Conservation (phyloP, 1,140 invertebrate species). For the Meteorus sp. region DNA sequence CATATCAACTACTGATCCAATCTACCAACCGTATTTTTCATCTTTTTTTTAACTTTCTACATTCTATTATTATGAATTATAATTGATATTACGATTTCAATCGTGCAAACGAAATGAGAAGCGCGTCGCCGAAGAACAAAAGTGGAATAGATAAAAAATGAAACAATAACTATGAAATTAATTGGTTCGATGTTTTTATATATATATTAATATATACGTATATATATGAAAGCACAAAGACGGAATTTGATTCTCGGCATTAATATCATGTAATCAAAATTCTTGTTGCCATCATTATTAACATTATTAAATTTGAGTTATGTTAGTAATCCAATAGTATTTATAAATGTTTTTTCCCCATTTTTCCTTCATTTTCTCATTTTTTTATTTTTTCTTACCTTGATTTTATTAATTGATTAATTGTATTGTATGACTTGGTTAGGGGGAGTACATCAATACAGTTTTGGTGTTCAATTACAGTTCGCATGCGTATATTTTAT, state of each 20-base stretch:
- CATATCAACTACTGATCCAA: too few species aligned
- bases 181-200: too few species aligned
- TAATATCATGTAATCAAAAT: conserved; percentile 12
- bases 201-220: too few species aligned
- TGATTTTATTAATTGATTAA: conserved; percentile 33
- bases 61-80: too few species aligned
- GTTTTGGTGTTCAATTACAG: conserved; percentile 59
- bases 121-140: too few species aligned
- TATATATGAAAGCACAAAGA: conserved; percentile 21
- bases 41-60: too few species aligned
- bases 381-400: conserved; percentile 31
- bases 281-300: conserved; percentile 4
- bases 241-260: conserved; percentile 28
- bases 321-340: too few species aligned
- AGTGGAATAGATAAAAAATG: too few species aligned
- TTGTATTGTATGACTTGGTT: conserved; percentile 24
- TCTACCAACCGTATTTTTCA: too few species aligned
- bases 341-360: not conserved
- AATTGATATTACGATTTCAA: too few species aligned
- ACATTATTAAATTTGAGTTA: not conserved
- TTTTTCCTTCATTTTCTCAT: conserved; percentile 15
- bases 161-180: too few species aligned
- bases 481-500: conserved; percentile 39
- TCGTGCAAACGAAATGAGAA: too few species aligned
- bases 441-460: conserved; percentile 42